Conservation (phyloP, 2,888 invertebrate genomes). For the Alloplasta piceator region DNA sequence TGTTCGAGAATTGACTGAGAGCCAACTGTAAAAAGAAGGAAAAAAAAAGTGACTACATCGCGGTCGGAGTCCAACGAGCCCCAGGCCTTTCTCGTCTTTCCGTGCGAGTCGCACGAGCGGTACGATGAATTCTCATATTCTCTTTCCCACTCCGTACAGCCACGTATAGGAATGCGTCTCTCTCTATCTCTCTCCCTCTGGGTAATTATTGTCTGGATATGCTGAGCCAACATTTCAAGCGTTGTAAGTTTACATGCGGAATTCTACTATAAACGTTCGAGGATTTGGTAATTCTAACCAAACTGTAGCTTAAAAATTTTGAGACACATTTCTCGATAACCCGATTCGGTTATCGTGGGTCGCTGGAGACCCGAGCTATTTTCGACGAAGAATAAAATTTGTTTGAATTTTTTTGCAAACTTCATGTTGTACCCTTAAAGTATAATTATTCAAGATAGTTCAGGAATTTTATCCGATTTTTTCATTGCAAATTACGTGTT, state of each 20-base stretch:
- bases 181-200: slow-evolving; percentile 23
- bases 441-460: too few relatives aligned
- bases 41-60: slow-evolving; percentile 21
- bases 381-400: too few relatives aligned
- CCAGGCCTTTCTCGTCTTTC: slow-evolving; percentile 29
- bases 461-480: too few relatives aligned
- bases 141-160: slow-evolving; percentile 22
- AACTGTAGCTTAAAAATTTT: too few relatives aligned
- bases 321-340: too few relatives aligned
- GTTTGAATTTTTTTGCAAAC: too few relatives aligned
- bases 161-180: slow-evolving; percentile 60
- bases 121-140: slow-evolving; percentile 62
- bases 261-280: too few relatives aligned
- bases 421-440: too few relatives aligned
- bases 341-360: too few relatives aligned
- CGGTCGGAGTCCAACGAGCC: slow-evolving; percentile 56
- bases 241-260: background rate
- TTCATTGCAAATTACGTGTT: too few relatives aligned
- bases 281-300: too few relatives aligned
- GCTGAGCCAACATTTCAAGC: slow-evolving; percentile 48
- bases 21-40: slow-evolving; percentile 23
- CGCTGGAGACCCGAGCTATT: too few relatives aligned
- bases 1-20: background rate
- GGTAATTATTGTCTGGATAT: slow-evolving; percentile 65
- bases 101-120: slow-evolving; percentile 52